A percentile compares a stretch with the other conserved stretches of the same genome.
Evolutionary conservation across 1,140 invertebrate genomes (phyloP).

Genomic region (Aethina tumida): DNA sequence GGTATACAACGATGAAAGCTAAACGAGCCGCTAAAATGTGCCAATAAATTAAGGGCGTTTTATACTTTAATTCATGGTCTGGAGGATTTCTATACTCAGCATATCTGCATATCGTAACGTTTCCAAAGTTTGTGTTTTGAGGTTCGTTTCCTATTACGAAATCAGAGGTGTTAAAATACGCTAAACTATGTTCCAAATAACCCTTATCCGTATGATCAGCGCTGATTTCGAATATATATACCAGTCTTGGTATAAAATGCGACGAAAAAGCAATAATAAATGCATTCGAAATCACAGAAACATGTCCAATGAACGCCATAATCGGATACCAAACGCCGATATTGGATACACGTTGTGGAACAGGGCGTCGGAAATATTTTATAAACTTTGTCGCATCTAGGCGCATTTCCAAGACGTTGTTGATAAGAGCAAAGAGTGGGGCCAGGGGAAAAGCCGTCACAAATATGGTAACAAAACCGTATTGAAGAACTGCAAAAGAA

Average conservation of each 20-base stretch:
- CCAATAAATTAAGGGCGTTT: constrained; percentile 64
- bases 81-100: constrained; percentile 45
- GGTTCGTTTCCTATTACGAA: constrained; percentile 47
- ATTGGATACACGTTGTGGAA: constrained; percentile 60
- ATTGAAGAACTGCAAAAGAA: constrained; percentile 59
- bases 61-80: constrained; percentile 42
- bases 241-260: constrained; percentile 63
- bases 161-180: constrained; percentile 44
- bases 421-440: constrained; percentile 68
- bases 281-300: constrained; percentile 63
- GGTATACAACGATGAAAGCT: constrained; percentile 78
- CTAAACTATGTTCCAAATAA: constrained; percentile 68
- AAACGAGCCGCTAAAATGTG: constrained; percentile 61
- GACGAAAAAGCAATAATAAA: constrained; percentile 69
- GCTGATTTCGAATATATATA: constrained; percentile 50
- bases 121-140: constrained; percentile 15
- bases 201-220: constrained; percentile 46
- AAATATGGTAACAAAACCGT: constrained; percentile 78
- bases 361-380: constrained; percentile 58
- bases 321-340: constrained; percentile 71
- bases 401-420: constrained; percentile 73
- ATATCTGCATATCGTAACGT: constrained; percentile 38
- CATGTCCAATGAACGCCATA: constrained; percentile 53
- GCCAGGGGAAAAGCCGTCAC: constrained; percentile 74
- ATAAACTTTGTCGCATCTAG: constrained; percentile 74